phyloP scores from a whole-genome alignment of 2,113 vertebrate genomes.

The Spermophilus dauricus region DNA sequence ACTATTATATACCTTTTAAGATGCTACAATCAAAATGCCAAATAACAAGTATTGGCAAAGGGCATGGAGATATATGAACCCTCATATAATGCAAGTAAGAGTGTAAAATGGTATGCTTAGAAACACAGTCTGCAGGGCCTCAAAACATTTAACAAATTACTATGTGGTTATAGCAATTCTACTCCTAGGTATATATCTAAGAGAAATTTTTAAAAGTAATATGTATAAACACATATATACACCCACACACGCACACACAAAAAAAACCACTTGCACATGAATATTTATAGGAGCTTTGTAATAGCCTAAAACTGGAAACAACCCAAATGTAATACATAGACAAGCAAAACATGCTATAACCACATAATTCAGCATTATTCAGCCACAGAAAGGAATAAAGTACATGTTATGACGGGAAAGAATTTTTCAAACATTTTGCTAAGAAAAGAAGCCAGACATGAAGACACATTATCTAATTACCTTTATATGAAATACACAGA shows the following conservation, averaged over 20 bases:
- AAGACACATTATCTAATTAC: neutral
- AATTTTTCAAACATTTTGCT: neutral
- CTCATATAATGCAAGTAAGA: too few relatives aligned
- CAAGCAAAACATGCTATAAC: neutral
- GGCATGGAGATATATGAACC: too few relatives aligned
- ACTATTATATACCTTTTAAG: too few relatives aligned
- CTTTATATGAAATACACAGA: too few relatives aligned
- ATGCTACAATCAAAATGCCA: too few relatives aligned
- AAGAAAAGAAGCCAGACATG: neutral
- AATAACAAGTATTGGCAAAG: too few relatives aligned
- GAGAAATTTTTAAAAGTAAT: too few relatives aligned
- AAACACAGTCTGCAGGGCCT: neutral
- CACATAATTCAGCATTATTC: neutral
- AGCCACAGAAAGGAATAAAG: neutral
- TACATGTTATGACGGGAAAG: neutral
- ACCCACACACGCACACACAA: too few relatives aligned
- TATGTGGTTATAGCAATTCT: neutral
- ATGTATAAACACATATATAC: too few relatives aligned
- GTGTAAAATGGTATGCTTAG: too few relatives aligned
- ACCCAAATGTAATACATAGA: neutral
- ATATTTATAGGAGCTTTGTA: too few relatives aligned
- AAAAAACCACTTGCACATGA: too few relatives aligned
- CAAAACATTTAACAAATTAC: neutral
- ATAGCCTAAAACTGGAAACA: neutral
- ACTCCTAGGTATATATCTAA: neutral